Evolutionary conservation across 2,888 invertebrate genomes (phyloP).

Genomic region (Anodontia alba): DNA sequence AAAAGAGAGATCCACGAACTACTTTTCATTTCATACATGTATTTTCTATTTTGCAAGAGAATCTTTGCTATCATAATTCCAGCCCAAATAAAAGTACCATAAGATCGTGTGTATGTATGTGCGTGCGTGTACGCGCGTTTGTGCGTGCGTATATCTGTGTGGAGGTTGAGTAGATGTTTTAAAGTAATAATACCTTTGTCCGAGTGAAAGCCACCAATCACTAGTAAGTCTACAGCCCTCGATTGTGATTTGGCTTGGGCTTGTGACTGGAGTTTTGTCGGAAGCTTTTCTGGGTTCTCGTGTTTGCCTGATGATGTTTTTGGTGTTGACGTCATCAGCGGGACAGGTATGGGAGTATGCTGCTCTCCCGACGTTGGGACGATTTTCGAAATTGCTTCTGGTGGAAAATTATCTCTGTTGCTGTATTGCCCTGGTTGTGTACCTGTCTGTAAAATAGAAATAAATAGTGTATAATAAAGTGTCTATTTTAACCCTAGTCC

Average conservation of each 20-base stretch:
- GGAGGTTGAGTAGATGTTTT: no score
- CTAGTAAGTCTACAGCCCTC: constrained; percentile 45
- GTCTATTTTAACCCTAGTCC: no score
- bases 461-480: no score
- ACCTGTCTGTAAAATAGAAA: background rate
- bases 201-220: constrained; percentile 49
- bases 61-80: no score
- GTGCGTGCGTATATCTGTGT: no score
- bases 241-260: background rate
- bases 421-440: constrained; percentile 15
- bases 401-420: background rate
- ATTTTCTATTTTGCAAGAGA: no score
- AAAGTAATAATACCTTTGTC: background rate
- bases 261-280: constrained; percentile 15
- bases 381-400: background rate
- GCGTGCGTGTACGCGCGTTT: no score
- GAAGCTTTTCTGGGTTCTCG: constrained; percentile 32
- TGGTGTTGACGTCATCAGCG: background rate
- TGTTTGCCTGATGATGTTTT: constrained; percentile 20
- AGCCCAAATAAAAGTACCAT: no score
- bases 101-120: no score
- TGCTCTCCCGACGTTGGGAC: background rate
- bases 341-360: background rate
- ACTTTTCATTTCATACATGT: no score
- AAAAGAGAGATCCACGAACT: no score